Conservation (phyloP, 23 tunicate genomes). For the Halocynthia aurantium region DNA sequence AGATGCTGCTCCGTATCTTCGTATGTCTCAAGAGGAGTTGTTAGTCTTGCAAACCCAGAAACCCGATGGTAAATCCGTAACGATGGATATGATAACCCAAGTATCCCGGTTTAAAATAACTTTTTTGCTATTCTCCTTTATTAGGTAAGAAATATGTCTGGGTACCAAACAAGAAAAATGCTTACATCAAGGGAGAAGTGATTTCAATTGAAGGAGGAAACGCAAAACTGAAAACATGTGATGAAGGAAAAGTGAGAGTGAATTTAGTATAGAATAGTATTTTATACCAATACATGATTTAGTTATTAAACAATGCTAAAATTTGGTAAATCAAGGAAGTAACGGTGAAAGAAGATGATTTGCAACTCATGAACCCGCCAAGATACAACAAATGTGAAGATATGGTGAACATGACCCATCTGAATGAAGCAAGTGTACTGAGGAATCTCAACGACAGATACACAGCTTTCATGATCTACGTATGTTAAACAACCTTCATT, state of each 20-base stretch:
- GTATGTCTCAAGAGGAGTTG: constrained; percentile 61
- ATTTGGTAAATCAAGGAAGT: constrained; percentile 13
- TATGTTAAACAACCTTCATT: too few species aligned
- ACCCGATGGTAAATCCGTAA: constrained; percentile 53
- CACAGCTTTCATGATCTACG: constrained; percentile 85
- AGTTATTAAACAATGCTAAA: too few species aligned
- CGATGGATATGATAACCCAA: background rate
- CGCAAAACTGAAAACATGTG: constrained; percentile 47
- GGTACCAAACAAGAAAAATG: constrained; percentile 66
- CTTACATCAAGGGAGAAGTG: constrained; percentile 64
- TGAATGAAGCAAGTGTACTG: constrained; percentile 85
- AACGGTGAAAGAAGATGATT: constrained; percentile 61
- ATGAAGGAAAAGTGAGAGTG: constrained; percentile 48
- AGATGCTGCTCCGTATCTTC: constrained; percentile 69
- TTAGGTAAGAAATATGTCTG: constrained; percentile 48
- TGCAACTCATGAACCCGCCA: constrained; percentile 82
- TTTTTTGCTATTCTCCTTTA: background rate
- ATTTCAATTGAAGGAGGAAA: constrained; percentile 58
- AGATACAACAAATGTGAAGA: constrained; percentile 88
- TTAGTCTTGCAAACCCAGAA: constrained; percentile 59
- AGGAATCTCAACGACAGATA: constrained; percentile 70
- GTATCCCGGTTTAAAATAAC: background rate
- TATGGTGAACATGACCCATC: constrained; percentile 93
- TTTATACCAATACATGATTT: too few species aligned
- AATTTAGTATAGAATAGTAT: too few species aligned